A percentile compares a stretch with the other conserved stretches of the same genome.
These are phyloP conservation scores for Paramuricea clavata DNA, from an alignment of 92 coral and sea anemone species.

Conservation along the genomic window DNA sequence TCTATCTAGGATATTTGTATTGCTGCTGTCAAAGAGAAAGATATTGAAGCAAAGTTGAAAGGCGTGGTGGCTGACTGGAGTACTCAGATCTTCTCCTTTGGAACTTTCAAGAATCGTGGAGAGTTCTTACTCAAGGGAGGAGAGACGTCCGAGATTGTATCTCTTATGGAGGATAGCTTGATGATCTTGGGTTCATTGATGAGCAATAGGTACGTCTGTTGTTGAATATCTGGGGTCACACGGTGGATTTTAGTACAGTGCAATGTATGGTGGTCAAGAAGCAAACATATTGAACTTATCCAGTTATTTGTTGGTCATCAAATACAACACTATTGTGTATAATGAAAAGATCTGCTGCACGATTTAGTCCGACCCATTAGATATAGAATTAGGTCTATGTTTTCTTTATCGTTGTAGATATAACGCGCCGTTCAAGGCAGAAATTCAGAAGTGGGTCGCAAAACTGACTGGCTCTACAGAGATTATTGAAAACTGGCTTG, in stretches of 20 bases:
- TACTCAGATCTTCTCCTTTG: conserved; percentile 89
- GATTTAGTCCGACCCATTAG: background rate
- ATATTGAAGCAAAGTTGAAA: conserved; percentile 94
- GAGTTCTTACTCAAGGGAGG: conserved; percentile 90
- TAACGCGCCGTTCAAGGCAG: conserved; percentile 97
- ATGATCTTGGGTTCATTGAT: conserved; percentile 95
- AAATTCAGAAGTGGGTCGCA: conserved; percentile 98
- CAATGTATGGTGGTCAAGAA: background rate
- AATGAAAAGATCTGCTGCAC: too few species aligned
- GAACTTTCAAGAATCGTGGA: conserved; percentile 92
- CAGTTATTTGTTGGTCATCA: too few species aligned
- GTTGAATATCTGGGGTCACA: background rate
- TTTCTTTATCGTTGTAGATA: conserved; percentile 62
- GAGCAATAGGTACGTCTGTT: conserved; percentile 86
- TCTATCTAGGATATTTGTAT: conserved; percentile 87
- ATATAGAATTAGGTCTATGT: background rate
- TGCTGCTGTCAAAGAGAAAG: conserved; percentile 98
- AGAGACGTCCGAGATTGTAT: conserved; percentile 95
- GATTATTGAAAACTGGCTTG: conserved; percentile 98
- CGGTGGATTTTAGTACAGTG: background rate
- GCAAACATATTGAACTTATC: too few species aligned
- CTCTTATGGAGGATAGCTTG: conserved; percentile 98
- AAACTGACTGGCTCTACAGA: conserved; percentile 98
- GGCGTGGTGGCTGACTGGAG: conserved; percentile 98
- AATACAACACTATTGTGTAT: too few species aligned